Conservation (phyloP, 2,888 invertebrate species). For the Synergus laeviventris region DNA sequence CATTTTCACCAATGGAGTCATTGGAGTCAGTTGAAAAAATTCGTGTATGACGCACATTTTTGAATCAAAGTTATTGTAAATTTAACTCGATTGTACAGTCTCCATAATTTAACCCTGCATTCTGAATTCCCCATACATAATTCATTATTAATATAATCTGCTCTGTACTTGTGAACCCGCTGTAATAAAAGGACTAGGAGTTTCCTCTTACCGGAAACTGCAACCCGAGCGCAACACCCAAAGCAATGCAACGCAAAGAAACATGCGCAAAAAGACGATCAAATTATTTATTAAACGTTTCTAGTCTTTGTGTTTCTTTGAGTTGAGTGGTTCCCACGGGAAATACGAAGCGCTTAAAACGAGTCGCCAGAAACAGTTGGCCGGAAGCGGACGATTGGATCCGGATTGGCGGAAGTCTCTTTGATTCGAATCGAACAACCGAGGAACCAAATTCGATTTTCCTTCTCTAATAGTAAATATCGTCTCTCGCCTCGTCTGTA, state of each 20-base stretch:
- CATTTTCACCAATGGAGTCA: no score
- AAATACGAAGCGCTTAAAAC: conserved; percentile 51
- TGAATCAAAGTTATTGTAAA: neutral
- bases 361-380: conserved; percentile 48
- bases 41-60: neutral
- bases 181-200: conserved; percentile 30
- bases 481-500: neutral
- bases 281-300: conserved; percentile 42
- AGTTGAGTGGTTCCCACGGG: conserved; percentile 51
- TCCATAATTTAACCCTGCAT: neutral
- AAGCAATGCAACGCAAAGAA: conserved; percentile 42
- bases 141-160: neutral
- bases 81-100: neutral
- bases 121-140: neutral
- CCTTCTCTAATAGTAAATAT: conserved; percentile 42
- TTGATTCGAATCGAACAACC: conserved; percentile 49
- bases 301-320: conserved; percentile 24
- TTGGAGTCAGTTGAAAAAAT: neutral
- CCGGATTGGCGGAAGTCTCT: conserved; percentile 44
- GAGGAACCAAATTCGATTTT: conserved; percentile 46
- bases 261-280: conserved; percentile 50
- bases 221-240: conserved; percentile 41
- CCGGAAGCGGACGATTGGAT: conserved; percentile 49
- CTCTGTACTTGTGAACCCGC: neutral
- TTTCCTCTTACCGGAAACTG: conserved; percentile 54